phyloP scores from a whole-genome alignment of 2,888 invertebrate species.

The Megastigmus dorsalis region DNA sequence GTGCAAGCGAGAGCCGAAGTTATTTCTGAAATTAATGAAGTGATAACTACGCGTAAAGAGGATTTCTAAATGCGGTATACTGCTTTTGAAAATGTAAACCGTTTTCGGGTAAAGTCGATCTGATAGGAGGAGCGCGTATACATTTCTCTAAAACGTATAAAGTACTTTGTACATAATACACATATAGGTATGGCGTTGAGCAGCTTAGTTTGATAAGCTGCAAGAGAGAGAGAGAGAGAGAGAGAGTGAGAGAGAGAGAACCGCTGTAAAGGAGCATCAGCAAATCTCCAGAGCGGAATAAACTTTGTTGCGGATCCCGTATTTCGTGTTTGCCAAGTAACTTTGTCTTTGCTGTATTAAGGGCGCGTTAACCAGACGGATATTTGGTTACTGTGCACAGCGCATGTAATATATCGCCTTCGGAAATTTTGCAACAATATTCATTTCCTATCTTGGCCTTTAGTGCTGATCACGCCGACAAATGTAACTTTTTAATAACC shows the following conservation, averaged over 20 bases:
- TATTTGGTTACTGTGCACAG: conserved; percentile 24
- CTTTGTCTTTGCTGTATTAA: conserved; percentile 58
- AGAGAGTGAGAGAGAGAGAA: too few species aligned
- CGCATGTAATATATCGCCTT: conserved; percentile 16
- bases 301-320: conserved; percentile 58
- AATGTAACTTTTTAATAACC: too few species aligned
- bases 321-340: conserved; percentile 59
- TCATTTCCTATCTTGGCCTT: too few species aligned
- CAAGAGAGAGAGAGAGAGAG: neutral
- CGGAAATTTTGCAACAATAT: conserved; percentile 1
- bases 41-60: neutral
- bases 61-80: neutral
- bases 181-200: conserved; percentile 29
- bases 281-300: conserved; percentile 50
- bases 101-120: neutral
- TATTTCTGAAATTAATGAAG: neutral
- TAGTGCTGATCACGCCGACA: too few species aligned
- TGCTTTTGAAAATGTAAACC: neutral
- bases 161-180: conserved; percentile 32
- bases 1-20: too few species aligned
- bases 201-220: conserved; percentile 42
- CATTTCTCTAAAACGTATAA: conserved; percentile 3
- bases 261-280: conserved; percentile 26
- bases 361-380: conserved; percentile 54
- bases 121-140: neutral